phyloP scores from a whole-genome alignment of 2,888 invertebrate species.

The Polymixis lichenea region DNA sequence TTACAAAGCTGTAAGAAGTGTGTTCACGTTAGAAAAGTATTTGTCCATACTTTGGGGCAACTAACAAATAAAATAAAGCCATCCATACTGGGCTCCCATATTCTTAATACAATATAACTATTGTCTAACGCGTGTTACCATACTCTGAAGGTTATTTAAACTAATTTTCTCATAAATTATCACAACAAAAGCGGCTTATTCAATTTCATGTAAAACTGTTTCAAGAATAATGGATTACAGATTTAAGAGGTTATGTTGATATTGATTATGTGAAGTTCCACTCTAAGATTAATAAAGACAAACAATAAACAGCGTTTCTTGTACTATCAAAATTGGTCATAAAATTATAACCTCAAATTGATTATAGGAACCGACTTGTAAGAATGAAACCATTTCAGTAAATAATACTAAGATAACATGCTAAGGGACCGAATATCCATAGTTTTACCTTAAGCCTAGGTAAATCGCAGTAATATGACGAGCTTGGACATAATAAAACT shows the following conservation, averaged over 20 bases:
- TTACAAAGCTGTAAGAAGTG: background rate
- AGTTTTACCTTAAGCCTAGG: background rate
- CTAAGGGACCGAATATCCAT: background rate
- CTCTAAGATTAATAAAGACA: background rate
- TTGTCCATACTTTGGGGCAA: background rate
- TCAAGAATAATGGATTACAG: background rate
- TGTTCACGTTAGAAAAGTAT: background rate
- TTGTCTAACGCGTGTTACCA: no score
- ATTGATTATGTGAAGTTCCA: background rate
- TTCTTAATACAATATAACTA: background rate
- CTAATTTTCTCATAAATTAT: background rate
- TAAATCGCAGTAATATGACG: background rate
- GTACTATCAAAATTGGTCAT: slow-evolving; percentile 9
- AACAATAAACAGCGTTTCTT: background rate
- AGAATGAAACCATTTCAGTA: background rate
- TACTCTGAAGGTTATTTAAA: background rate
- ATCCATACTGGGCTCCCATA: background rate
- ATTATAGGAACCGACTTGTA: slow-evolving; percentile 4
- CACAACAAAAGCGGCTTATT: background rate
- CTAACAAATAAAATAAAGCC: background rate
- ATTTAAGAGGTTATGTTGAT: background rate
- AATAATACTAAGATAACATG: background rate
- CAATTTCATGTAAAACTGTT: background rate
- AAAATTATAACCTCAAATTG: slow-evolving; percentile 50
- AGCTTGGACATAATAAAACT: background rate